Evolutionary conservation across 2,113 vertebrate genomes (phyloP).

Genomic region (Haplotaxodon microlepis): DNA sequence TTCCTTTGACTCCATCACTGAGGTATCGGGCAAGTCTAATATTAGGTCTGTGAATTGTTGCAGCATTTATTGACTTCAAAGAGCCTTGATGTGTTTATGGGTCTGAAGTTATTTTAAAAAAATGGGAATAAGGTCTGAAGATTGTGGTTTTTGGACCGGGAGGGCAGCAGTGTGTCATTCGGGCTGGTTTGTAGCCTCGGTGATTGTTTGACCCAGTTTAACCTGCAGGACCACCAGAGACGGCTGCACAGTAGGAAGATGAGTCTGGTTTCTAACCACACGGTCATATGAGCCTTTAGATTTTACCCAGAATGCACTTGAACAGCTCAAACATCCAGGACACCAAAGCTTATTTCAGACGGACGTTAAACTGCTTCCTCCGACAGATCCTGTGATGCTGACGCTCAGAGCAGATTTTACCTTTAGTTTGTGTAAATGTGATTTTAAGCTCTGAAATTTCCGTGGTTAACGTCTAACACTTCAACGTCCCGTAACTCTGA

Average conservation of each 20-base stretch:
- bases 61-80: not conserved
- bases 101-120: rapidly evolving
- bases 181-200: rapidly evolving
- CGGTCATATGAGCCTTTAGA: not conserved
- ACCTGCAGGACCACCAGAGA: not conserved
- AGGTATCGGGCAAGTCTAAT: not conserved
- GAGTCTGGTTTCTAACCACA: not conserved
- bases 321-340: not conserved
- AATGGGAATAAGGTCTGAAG: not conserved
- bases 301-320: not conserved
- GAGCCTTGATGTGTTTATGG: rapidly evolving
- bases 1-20: not conserved
- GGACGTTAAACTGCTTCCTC: not conserved
- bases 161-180: rapidly evolving
- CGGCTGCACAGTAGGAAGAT: not conserved
- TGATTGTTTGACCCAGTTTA: not conserved
- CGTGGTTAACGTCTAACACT: rapidly evolving
- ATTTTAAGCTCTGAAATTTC: not conserved
- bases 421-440: not conserved
- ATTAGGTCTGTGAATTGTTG: not conserved
- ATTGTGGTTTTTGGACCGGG: rapidly evolving
- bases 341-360: not conserved
- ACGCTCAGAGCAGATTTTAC: not conserved
- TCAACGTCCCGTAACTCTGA: not conserved
- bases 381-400: not conserved